These are phyloP conservation scores for Atractosteus spatula DNA, from an alignment of 2,113 vertebrate species.

Conservation along the genomic window DNA sequence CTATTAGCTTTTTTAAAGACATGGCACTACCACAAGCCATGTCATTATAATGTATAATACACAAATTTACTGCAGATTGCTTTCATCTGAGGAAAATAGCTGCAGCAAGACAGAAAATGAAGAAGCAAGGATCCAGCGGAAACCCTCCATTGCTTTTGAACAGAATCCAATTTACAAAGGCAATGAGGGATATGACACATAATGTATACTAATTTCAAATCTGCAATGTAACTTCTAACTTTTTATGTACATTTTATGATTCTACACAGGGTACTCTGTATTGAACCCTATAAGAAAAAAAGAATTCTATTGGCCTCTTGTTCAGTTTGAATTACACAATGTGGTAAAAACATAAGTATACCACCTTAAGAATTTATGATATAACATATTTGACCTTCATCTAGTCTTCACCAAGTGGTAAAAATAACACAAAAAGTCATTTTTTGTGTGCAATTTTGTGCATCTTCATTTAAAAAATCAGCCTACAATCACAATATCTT, in stretches of 20 bases:
- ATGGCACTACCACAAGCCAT: constrained; percentile 29
- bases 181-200: constrained; percentile 50
- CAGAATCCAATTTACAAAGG: constrained; percentile 47
- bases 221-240: constrained; percentile 30
- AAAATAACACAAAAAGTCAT: no score
- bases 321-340: no score
- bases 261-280: constrained; percentile 7
- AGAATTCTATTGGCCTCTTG: neutral
- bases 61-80: constrained; percentile 35
- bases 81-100: constrained; percentile 38
- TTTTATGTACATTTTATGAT: constrained; percentile 21
- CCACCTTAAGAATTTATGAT: no score
- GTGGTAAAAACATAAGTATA: no score
- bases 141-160: constrained; percentile 31
- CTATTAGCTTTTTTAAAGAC: constrained; percentile 28
- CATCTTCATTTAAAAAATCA: no score
- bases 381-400: no score
- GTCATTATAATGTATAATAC: constrained; percentile 47
- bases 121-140: constrained; percentile 14
- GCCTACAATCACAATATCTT: no score
- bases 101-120: constrained; percentile 15
- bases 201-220: constrained; percentile 51
- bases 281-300: neutral
- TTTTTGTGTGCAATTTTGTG: no score
- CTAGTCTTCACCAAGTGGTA: no score